Base-by-base conservation (phyloP, 2,888 invertebrate species). In the Caenorhabditis drosophilae region DNA sequence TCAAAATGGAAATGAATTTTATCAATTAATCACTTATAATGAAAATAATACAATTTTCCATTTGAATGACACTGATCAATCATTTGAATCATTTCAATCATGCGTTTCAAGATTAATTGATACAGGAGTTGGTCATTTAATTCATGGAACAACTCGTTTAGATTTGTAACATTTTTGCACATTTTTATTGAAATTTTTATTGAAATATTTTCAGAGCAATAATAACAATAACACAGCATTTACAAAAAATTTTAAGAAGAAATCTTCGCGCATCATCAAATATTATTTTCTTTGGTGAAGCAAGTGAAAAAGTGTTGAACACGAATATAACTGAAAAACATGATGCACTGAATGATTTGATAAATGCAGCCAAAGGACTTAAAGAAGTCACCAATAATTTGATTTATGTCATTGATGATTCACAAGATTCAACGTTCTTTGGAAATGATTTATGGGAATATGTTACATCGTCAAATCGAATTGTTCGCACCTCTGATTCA, bases 361-460 rank as follows among this genome's bases (percentile, higher is more conserved):
- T n/a, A n/a, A n/a, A n/a, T n/a, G 40, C 11, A 2, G 7, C 36
- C 11, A 58, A 47, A 12, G 36, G 26, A 7, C 36, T 62, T 46
- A 41, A 45, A 31, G 22, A 36, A 26, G 52, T 49, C 34, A 62
- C 53, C 15, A 48, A 20, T 27, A 49, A 53, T 41, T 41, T 47
- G 18, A 62, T 64, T n/a, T 64, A 35, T 25, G 63, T 58, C n/a
- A 58, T 64, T 15, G 63, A 64, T 36, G 58, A 54, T 23, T 64
- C 63, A 11, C 27, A 50, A 58, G 22, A 36, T n/a, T 23, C 1
- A 1, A 36, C 4, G 7, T 34, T 49, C 22, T 64, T 58, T 36
- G 58, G 63, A 50, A 36, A 44, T 18, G 63, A 58, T 54, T 51
- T 64, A 15, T 64, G 63, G 63, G n/a, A 15, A 18, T 42, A 27